Evolutionary conservation across 2,888 invertebrate species (phyloP), one percentile per base, ranked within the genome.

Genomic region (Stenodema calcarata): DNA sequence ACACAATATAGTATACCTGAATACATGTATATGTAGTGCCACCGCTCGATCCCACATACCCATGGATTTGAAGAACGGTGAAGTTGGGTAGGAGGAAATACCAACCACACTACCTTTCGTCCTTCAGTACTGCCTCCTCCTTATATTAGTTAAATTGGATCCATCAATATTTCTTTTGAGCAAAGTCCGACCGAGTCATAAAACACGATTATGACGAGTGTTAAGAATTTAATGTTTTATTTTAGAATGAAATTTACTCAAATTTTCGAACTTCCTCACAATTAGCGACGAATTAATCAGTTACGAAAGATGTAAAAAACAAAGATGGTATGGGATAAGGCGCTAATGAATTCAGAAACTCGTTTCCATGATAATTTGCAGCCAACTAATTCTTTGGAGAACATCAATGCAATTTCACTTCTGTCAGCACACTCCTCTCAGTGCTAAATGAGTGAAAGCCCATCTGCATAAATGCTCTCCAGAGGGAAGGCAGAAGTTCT

Each of bases 301-400:
- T 47, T 47, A 1, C 1, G 12, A 47, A 12, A 12, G 47, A 4
- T 47, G 47, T 14, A 47, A 7, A 47, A 4, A 47, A 47, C 18
- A 23, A 12, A 23, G 69, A 27, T 1, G 28, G 9, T 3, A 69
- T 11, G 69, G 69, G 2, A 1, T 11, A 69, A 28, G 69, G 69
- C 69, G 23, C 69, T 69, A 69, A 69, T 69, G 69, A 23, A 69
- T 69, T 69, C 69, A 69, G 28, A 6, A 9, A 7, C 75, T 75
- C 75, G 75, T 75, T 75, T 75, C 35, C 75, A 75, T 75, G 75
- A 35, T 75, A 75, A 75, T 75, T 75, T 75, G 75, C 30, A 30
- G 6, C 75, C 35, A 35, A 75, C 75, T 75, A 75, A 75, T 75
- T 75, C 75, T 75, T 75, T 75, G 75, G 35, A 75, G 75, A 30